Conservation (phyloP, 92 coral and sea anemone species). For the Palythoa grandiflora region DNA sequence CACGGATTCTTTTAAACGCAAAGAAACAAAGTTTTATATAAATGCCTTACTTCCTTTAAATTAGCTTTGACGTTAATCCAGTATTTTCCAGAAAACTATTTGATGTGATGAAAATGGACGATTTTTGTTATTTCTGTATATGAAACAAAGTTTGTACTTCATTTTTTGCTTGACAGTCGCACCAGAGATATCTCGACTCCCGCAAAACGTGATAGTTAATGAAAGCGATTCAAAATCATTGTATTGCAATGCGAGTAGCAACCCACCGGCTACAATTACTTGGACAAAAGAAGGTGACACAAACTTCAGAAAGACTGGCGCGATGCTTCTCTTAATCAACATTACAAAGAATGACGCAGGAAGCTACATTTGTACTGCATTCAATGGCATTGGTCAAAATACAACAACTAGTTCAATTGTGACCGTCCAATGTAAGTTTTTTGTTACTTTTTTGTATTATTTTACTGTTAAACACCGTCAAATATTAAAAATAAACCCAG, state of each 20-base stretch:
- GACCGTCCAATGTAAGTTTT: constrained; percentile 49
- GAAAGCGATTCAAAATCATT: neutral
- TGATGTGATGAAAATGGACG: neutral
- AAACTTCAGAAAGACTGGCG: neutral
- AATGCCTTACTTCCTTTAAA: neutral
- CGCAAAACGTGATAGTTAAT: constrained; percentile 1
- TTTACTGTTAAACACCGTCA: neutral
- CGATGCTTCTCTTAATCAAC: neutral
- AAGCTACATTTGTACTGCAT: constrained; percentile 47
- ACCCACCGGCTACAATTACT: constrained; percentile 40
- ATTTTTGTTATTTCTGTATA: neutral
- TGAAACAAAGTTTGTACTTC: neutral
- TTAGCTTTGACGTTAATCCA: neutral
- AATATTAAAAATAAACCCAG: no score
- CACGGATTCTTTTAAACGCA: no score
- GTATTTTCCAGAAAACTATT: neutral
- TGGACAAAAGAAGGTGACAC: constrained; percentile 47
- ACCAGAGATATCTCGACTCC: neutral
- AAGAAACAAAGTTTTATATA: neutral
- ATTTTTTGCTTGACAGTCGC: constrained; percentile 10
- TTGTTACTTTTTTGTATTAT: neutral
- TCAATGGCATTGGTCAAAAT: constrained; percentile 55
- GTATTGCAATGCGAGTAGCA: constrained; percentile 50
- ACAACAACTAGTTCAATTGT: constrained; percentile 24
- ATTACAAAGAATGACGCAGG: neutral